Conservation (phyloP, 2,113 vertebrate genomes). For the Agelaius phoeniceus region DNA sequence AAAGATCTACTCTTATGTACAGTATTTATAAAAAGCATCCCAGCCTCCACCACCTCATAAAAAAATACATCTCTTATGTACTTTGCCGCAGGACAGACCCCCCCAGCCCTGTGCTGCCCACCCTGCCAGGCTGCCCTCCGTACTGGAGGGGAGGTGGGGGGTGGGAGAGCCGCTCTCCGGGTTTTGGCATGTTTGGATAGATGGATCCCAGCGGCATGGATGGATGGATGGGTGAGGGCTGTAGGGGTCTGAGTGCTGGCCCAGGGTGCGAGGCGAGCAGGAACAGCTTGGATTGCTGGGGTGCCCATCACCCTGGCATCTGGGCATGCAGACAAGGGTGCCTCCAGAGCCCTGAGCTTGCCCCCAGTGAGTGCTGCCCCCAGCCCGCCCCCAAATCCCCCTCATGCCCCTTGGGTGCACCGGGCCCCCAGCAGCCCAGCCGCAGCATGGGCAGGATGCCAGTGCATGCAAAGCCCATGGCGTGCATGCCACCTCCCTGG, state of each 20-base stretch:
- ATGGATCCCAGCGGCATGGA: neutral
- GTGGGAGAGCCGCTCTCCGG: accelerated
- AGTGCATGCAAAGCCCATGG: neutral
- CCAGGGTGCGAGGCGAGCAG: neutral
- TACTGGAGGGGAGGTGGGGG: neutral
- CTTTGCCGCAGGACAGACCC: neutral
- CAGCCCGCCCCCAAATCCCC: neutral
- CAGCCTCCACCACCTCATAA: conserved; percentile 58
- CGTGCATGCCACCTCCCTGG: accelerated
- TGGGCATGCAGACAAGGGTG: neutral
- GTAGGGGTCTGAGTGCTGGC: neutral
- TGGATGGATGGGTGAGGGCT: neutral
- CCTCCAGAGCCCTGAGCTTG: neutral
- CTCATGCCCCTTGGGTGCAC: accelerated
- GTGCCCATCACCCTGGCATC: neutral
- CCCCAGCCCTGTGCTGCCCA: neutral
- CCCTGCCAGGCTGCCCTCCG: neutral
- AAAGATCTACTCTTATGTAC: conserved; percentile 71
- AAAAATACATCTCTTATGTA: conserved; percentile 63
- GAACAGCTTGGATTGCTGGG: neutral
- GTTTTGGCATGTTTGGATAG: conserved; percentile 15
- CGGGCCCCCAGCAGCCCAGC: neutral
- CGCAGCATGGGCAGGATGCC: accelerated
- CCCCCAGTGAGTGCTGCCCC: neutral
- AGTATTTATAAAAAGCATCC: conserved; percentile 71